Evolutionary conservation across 2,888 invertebrate genomes (phyloP).

Genomic region (Sarcophaga caerulescens): DNA sequence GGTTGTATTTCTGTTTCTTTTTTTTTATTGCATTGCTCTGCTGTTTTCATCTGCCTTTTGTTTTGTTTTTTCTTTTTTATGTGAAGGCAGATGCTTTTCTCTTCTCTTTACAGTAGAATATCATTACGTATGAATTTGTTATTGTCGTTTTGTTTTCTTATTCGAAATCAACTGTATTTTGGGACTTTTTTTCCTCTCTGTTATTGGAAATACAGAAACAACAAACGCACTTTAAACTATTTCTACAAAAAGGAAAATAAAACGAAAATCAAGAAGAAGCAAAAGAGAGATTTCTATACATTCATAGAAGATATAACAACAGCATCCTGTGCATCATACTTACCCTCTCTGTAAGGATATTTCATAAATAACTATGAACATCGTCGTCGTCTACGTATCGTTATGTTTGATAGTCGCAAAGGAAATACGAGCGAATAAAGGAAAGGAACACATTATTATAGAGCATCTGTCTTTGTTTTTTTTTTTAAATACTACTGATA

Average conservation of each 20-base stretch:
- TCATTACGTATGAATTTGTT: slow-evolving; percentile 21
- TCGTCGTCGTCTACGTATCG: no score
- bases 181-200: background rate
- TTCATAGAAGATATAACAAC: background rate
- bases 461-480: slow-evolving; percentile 59
- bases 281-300: slow-evolving; percentile 19
- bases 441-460: slow-evolving; percentile 3
- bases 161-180: slow-evolving; percentile 39
- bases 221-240: slow-evolving; percentile 30
- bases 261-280: background rate
- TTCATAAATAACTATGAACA: background rate
- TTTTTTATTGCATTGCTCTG: slow-evolving; percentile 30
- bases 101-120: background rate
- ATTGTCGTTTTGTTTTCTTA: slow-evolving; percentile 49
- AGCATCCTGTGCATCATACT: slow-evolving; percentile 33
- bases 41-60: slow-evolving; percentile 59
- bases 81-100: slow-evolving; percentile 52
- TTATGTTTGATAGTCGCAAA: no score
- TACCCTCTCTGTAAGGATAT: slow-evolving; percentile 13
- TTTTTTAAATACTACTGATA: background rate
- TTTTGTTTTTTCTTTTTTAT: background rate
- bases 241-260: no score
- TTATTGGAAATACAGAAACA: slow-evolving; percentile 5
- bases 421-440: no score
- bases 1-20: slow-evolving; percentile 5